Evolutionary conservation across 92 coral and sea anemone genomes (phyloP).

Genomic region (Plumapathes pennacea): DNA sequence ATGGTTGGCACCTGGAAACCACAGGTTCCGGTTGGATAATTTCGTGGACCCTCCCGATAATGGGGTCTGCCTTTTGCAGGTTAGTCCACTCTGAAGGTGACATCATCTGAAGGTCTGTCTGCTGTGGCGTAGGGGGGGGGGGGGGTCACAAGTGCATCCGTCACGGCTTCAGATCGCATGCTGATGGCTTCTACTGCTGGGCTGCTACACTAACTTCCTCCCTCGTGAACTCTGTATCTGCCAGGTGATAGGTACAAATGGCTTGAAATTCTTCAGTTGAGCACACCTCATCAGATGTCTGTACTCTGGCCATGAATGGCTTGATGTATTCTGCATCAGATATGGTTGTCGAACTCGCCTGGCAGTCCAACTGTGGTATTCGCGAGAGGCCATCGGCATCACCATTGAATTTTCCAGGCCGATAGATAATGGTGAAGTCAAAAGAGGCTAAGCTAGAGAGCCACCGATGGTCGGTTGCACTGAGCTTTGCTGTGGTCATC

Average conservation of each 20-base stretch:
- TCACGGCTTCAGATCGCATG: neutral
- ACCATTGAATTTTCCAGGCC: slow-evolving; percentile 12
- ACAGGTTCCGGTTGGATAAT: neutral
- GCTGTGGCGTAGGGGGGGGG: neutral
- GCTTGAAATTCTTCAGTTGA: slow-evolving; percentile 4
- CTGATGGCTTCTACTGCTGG: neutral
- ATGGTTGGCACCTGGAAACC: neutral
- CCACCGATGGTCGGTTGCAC: slow-evolving; percentile 35
- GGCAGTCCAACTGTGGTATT: neutral
- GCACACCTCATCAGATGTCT: neutral
- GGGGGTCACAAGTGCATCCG: neutral
- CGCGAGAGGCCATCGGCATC: slow-evolving; percentile 37
- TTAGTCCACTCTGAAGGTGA: neutral
- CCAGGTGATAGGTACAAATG: neutral
- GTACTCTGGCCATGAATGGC: slow-evolving; percentile 17
- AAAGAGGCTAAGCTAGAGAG: slow-evolving; percentile 17
- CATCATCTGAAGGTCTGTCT: neutral
- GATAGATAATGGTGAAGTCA: slow-evolving; percentile 33
- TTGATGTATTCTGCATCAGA: slow-evolving; percentile 3
- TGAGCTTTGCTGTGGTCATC: slow-evolving; percentile 12
- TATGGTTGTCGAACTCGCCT: neutral
- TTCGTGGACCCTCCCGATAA: neutral
- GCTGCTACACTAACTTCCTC: neutral
- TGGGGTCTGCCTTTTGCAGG: neutral
- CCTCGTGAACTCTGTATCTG: neutral